A percentile compares a stretch with the other conserved stretches of the same genome.
Conservation (phyloP, 2,113 vertebrate species). For the Dromiciops gliroides region DNA sequence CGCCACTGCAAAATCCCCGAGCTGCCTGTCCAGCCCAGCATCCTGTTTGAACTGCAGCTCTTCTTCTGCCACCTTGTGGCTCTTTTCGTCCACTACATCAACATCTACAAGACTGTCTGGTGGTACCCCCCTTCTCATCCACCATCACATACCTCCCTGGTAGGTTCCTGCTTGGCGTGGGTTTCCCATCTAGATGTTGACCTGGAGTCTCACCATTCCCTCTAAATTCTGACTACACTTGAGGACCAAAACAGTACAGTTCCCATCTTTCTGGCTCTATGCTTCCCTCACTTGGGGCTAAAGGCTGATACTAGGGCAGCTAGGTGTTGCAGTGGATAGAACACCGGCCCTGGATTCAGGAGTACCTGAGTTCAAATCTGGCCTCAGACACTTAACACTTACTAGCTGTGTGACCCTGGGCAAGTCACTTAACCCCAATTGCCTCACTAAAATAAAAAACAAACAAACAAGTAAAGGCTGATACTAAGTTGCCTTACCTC, state of each 20-base stretch:
- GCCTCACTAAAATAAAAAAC: too few relatives aligned
- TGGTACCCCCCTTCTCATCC: constrained; percentile 97
- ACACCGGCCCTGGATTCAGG: too few relatives aligned
- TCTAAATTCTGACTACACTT: not conserved
- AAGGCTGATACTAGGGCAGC: too few relatives aligned
- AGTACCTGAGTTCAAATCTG: too few relatives aligned
- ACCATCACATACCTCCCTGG: constrained; percentile 96
- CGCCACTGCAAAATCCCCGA: constrained; percentile 98
- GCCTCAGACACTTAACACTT: too few relatives aligned
- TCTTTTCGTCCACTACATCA: constrained; percentile 98
- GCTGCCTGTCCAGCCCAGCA: constrained; percentile 91
- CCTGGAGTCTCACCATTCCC: not conserved
- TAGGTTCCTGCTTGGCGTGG: constrained; percentile 79
- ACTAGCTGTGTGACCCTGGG: too few relatives aligned
- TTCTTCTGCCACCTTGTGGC: constrained; percentile 98
- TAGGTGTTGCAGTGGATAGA: too few relatives aligned
- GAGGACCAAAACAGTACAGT: not conserved
- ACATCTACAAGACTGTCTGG: constrained; percentile 99
- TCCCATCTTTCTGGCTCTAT: not conserved
- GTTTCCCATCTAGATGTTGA: not conserved
- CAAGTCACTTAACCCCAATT: too few relatives aligned
- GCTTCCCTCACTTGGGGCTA: not conserved
- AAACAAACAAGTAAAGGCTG: too few relatives aligned
- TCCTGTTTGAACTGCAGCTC: constrained; percentile 96
- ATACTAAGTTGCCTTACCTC: not conserved